phyloP scores from a whole-genome alignment of 2,113 vertebrate species.

The Dipodomys ordii region DNA sequence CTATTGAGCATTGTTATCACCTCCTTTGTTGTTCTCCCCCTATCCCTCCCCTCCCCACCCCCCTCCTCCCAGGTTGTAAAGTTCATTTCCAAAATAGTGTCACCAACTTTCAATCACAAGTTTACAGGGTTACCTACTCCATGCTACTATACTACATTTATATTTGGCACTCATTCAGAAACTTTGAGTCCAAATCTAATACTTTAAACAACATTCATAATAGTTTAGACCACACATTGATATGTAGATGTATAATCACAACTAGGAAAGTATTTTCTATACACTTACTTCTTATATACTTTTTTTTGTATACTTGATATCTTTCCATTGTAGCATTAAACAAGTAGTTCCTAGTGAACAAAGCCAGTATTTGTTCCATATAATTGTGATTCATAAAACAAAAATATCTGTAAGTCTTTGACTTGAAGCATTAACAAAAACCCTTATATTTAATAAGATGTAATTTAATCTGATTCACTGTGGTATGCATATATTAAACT shows the following conservation, averaged over 20 bases:
- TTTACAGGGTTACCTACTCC: not conserved
- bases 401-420: conserved; percentile 14
- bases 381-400: conserved; percentile 26
- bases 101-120: not conserved
- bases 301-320: conserved; percentile 33
- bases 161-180: not conserved
- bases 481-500: not conserved
- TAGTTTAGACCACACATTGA: not conserved
- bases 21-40: too few relatives aligned
- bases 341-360: not conserved
- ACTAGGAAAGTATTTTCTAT: not conserved
- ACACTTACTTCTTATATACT: not conserved
- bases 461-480: conserved; percentile 43
- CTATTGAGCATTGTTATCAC: too few relatives aligned
- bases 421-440: not conserved
- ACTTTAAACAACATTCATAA: not conserved
- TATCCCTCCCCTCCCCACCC: too few relatives aligned
- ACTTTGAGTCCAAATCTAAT: not conserved
- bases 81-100: too few relatives aligned
- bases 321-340: conserved; percentile 12
- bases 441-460: not conserved
- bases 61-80: too few relatives aligned
- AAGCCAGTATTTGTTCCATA: not conserved
- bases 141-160: not conserved
- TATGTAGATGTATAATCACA: not conserved